Evolutionary conservation across 37 sponge, comb jelly and placozoan species (phyloP).

Genomic region (Dysidea cf. avara): DNA sequence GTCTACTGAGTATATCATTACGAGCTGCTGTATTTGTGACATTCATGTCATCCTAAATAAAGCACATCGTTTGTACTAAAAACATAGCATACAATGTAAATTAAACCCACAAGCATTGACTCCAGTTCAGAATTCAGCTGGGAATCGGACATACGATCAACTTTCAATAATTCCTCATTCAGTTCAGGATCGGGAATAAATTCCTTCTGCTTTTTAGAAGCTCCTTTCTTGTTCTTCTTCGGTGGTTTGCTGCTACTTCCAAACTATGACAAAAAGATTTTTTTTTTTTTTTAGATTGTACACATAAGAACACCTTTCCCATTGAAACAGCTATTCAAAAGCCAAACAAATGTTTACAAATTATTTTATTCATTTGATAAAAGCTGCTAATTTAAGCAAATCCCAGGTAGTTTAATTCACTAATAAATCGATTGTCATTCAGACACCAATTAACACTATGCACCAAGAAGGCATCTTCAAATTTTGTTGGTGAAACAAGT

Average conservation of each 20-base stretch:
- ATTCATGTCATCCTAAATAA: slow-evolving; percentile 90
- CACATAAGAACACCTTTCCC: too few species aligned
- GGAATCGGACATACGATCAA: slow-evolving; percentile 46
- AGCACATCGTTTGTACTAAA: neutral
- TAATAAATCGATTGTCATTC: too few species aligned
- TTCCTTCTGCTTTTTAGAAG: neutral
- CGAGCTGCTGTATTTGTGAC: slow-evolving; percentile 72
- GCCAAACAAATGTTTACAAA: too few species aligned
- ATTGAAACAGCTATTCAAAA: too few species aligned
- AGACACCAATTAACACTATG: too few species aligned
- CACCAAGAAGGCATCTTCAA: too few species aligned
- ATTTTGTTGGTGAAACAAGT: too few species aligned
- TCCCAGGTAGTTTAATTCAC: too few species aligned
- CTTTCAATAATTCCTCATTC: slow-evolving; percentile 37
- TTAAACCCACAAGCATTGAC: slow-evolving; percentile 51
- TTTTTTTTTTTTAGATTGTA: too few species aligned
- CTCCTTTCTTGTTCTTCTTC: slow-evolving; percentile 12
- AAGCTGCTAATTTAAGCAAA: too few species aligned
- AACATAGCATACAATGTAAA: neutral
- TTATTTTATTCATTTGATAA: too few species aligned
- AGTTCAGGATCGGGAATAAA: slow-evolving; percentile 30
- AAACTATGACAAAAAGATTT: neutral
- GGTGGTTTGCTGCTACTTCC: slow-evolving; percentile 1
- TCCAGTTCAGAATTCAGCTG: slow-evolving; percentile 49
- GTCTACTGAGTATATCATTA: slow-evolving; percentile 69